A percentile compares a stretch with the other conserved stretches of the same genome.
Evolutionary conservation across 1,140 invertebrate species (phyloP).

Genomic region (Drosophila chauvacae): DNA sequence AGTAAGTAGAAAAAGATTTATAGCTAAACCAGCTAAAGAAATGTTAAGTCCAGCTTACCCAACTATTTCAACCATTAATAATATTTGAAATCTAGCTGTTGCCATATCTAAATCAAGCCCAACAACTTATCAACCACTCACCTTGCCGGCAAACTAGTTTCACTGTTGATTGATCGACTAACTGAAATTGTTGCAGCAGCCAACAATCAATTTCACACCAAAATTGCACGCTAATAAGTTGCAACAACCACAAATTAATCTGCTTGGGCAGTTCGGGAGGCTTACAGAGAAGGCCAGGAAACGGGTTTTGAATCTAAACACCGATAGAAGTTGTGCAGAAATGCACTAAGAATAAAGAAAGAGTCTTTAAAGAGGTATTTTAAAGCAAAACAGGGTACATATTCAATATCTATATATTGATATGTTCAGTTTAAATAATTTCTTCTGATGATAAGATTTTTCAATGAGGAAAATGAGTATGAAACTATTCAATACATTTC

Average conservation of each 20-base stretch:
- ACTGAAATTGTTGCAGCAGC: constrained; percentile 42
- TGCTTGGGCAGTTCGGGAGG: constrained; percentile 10
- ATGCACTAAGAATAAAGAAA: constrained; percentile 7
- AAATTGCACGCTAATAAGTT: constrained; percentile 53
- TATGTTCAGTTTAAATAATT: neutral
- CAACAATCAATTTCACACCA: constrained; percentile 54
- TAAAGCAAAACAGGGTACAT: neutral
- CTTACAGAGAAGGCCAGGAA: constrained; percentile 7
- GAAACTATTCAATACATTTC: neutral
- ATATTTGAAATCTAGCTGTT: constrained; percentile 13
- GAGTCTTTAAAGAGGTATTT: neutral
- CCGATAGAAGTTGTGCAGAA: neutral
- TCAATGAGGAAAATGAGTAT: neutral
- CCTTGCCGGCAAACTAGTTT: constrained; percentile 33
- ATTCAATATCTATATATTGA: neutral
- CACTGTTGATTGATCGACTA: constrained; percentile 41
- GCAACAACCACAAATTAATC: constrained; percentile 45
- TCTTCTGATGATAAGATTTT: neutral
- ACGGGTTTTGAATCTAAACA: constrained; percentile 28
- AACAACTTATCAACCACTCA: constrained; percentile 37
- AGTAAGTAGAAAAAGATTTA: neutral
- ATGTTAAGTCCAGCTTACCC: neutral
- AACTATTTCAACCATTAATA: constrained; percentile 23
- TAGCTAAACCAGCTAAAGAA: neutral
- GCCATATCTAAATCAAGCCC: constrained; percentile 28